Evolutionary conservation across 2,797 vertebrate genomes (phyloP), one percentile per base, ranked within the genome.

Genomic region (Sternarchorhynchus goeldii): DNA sequence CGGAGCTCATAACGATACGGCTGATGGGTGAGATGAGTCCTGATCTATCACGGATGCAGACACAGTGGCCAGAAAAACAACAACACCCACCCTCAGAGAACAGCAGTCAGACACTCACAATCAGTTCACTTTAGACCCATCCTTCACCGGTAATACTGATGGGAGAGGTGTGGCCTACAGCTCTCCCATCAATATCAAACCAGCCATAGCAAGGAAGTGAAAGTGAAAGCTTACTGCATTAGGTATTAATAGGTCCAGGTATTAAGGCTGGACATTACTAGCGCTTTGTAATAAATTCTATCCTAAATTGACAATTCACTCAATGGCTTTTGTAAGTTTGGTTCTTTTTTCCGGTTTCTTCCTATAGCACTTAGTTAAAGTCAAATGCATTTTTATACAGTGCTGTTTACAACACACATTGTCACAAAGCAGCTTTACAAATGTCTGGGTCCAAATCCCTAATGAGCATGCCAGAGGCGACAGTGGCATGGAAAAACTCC

Each of bases 1-100:
- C 70, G 7, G 62, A 34, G 53, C 72, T 69, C 67, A 69, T 78
- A 74, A 83, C 75, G 59, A 72, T 58, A 60, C 69, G 20, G 17
- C 34, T 63, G 66, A 76, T 41, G 65, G 53, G 74, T 12, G 25
- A 67, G 50, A 73, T 39, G n/a, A 8, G 75, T 60, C 53, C 57
- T 63, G 10, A 59, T 75, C 60, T 66, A 66, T 77, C 41, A 64
- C 53, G 21, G 29, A 36, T 16, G 10, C 59, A 58, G 50, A 80
- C 75, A 74, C 58, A 77, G 57, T 53, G 66, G 74, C 39, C 59
- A 29, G 25, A 74, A 41, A 53, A 55, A 69, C 25, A 25, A 67
- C 65, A 67, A 36, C 56, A 45, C 62, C 45, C 25, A 25, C 6
- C 41, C 41, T 45, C 6, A 1, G 32, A 80, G 32, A 32, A 57